Base-by-base conservation (phyloP, 2,113 vertebrate species). In the Saguinus imperator region DNA sequence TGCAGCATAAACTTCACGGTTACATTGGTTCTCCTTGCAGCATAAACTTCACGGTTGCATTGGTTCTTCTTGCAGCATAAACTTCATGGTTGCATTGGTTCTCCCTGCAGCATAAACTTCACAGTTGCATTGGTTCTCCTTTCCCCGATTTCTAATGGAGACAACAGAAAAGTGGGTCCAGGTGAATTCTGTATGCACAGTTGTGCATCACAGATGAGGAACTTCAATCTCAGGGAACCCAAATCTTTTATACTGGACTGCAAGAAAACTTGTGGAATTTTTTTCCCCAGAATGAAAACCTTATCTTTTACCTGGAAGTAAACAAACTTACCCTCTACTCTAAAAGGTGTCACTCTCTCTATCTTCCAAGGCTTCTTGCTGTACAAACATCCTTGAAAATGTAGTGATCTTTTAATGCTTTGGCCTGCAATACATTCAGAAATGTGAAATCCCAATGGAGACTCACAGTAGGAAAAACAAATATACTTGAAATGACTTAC, bases 91-190 rank as follows among this genome's bases (percentile, higher is more conserved):
- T 50, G 48, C 48, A 50, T 50, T 50, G 12, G 48, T 13, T 50
- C 23, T 3, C 40, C 4, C 3, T 23, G 50, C 12, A 37, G 23
- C 25, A 40, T 0, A 61, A n/a, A 52, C 23, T 17, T 58, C 37
- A 8, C 0, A 11, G 23, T 5, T 25, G 18, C n/a, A 6, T 9
- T 0, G 11, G 12, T 7, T 37, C 23, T 3, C 48, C 23, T 66
- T 7, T 16, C 2, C 12, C 50, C 6, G 5, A 37, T 8, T 58
- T 87, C n/a, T 87, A 25, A 18, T 1, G 29, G 52, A 52, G 50
- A 0, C 35, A 92, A 82, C 5, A 13, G 1, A 35, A 12, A 43
- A 50, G 29, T 0, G 4, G 25, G 17, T 52, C 58, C 5, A 12
- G 5, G 37, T 5, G 11, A 13, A 3, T 7, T 6, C 27, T 9